Conservation (phyloP, 2,888 invertebrate genomes). For the Clivina fossor region DNA sequence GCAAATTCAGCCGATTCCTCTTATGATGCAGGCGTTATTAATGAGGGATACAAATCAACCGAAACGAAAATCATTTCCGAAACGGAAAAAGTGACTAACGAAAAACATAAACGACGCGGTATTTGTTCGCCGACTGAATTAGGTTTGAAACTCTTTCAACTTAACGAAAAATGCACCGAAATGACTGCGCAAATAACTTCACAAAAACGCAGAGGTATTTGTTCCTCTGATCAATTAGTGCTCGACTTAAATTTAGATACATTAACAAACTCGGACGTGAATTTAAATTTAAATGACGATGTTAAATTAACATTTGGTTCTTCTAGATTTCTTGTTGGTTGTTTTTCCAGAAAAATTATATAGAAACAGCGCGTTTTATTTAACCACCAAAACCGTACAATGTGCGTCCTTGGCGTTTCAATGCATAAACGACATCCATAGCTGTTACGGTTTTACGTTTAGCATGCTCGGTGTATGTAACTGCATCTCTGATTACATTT, state of each 20-base stretch:
- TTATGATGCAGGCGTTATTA: constrained; percentile 32
- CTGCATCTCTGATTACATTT: no score
- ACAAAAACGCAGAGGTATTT: constrained; percentile 61
- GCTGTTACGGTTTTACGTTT: no score
- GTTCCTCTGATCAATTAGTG: constrained; percentile 58
- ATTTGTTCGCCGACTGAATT: constrained; percentile 59
- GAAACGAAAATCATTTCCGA: constrained; percentile 42
- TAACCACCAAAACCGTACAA: no score
- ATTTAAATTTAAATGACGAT: constrained; percentile 57
- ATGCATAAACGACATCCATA: no score
- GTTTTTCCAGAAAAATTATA: no score
- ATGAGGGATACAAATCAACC: constrained; percentile 45
- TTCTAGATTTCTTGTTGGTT: no score
- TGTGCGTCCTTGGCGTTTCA: no score
- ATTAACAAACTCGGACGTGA: constrained; percentile 59
- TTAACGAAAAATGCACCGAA: constrained; percentile 51
- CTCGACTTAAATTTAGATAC: constrained; percentile 53
- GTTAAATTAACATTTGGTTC: constrained; percentile 29
- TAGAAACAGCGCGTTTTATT: no score
- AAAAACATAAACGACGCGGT: constrained; percentile 46
- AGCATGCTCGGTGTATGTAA: no score
- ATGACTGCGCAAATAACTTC: constrained; percentile 56
- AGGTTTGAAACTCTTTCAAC: constrained; percentile 50
- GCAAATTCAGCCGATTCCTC: constrained; percentile 53
- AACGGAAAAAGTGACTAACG: no score